A percentile compares a stretch with the other conserved stretches of the same genome.
These are phyloP conservation scores for Hesperia comma DNA, from an alignment of 2,888 invertebrate genomes.

Conservation along the genomic window DNA sequence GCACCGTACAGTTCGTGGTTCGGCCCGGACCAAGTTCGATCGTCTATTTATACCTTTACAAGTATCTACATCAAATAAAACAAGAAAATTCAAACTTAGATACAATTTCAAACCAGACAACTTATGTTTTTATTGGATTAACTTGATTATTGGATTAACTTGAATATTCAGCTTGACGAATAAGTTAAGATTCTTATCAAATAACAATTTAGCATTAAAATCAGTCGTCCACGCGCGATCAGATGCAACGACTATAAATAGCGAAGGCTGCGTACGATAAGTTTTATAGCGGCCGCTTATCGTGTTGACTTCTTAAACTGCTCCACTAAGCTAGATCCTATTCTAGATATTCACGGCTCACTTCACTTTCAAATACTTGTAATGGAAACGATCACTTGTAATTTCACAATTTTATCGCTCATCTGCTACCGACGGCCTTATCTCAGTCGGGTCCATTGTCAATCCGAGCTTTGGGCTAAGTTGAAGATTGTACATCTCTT, in stretches of 20 bases:
- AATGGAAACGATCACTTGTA: conserved; percentile 26
- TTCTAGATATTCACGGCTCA: conserved; percentile 41
- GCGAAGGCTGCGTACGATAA: conserved; percentile 35
- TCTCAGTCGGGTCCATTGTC: conserved; percentile 5
- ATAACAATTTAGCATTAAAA: conserved; percentile 3
- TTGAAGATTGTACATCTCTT: not conserved
- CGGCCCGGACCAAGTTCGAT: too few species aligned
- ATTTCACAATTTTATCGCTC: conserved; percentile 28
- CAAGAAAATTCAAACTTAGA: not conserved
- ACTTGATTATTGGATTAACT: not conserved
- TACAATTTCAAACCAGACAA: not conserved
- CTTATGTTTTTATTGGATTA: not conserved
- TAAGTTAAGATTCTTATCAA: not conserved
- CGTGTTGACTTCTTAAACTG: conserved; percentile 40
- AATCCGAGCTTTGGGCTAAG: conserved; percentile 13
- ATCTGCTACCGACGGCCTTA: conserved; percentile 15
- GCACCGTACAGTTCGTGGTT: too few species aligned
- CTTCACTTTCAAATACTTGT: conserved; percentile 42
- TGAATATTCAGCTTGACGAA: not conserved
- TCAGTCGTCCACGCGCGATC: not conserved
- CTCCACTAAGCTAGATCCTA: conserved; percentile 42
- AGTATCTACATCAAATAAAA: too few species aligned
- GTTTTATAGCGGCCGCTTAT: conserved; percentile 41
- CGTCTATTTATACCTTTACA: too few species aligned
- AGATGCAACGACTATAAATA: conserved; percentile 15